phyloP scores from a whole-genome alignment of 2,797 vertebrate genomes.

The Notoglanidium macrostoma region DNA sequence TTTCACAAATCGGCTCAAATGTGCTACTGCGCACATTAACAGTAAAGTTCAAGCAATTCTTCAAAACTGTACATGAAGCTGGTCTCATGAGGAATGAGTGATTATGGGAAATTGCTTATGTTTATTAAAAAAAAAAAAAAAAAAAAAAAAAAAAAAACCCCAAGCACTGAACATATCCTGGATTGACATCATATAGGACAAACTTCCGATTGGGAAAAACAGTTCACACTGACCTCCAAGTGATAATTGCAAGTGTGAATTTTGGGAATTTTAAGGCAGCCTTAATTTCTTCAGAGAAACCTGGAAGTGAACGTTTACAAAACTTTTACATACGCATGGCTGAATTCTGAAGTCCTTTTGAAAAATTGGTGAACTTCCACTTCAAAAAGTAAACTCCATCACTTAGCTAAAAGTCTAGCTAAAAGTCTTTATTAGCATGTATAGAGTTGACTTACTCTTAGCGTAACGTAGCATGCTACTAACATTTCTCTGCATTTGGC shows the following conservation, averaged over 20 bases:
- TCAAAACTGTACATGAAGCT: constrained; percentile 1
- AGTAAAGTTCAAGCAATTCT: constrained; percentile 7
- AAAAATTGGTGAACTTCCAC: constrained; percentile 9
- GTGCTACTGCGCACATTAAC: background rate
- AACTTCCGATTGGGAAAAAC: background rate
- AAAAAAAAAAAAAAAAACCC: too few species aligned
- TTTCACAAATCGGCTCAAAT: background rate
- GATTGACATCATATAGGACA: background rate
- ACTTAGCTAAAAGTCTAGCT: background rate
- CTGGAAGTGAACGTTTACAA: background rate
- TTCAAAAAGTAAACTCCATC: background rate
- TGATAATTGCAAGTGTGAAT: background rate
- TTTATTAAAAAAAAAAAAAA: background rate
- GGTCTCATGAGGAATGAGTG: background rate
- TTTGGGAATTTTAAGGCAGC: background rate
- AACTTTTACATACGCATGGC: background rate
- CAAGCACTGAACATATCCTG: background rate
- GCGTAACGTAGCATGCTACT: constrained; percentile 33
- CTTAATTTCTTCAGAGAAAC: background rate
- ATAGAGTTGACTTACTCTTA: background rate
- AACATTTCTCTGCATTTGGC: constrained; percentile 19
- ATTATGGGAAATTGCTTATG: background rate
- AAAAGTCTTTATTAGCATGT: background rate
- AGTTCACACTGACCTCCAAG: background rate
- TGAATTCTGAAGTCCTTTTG: background rate